These are phyloP conservation scores for Trachemys scripta DNA, from an alignment of 2,113 vertebrate genomes.

Conservation along the genomic window DNA sequence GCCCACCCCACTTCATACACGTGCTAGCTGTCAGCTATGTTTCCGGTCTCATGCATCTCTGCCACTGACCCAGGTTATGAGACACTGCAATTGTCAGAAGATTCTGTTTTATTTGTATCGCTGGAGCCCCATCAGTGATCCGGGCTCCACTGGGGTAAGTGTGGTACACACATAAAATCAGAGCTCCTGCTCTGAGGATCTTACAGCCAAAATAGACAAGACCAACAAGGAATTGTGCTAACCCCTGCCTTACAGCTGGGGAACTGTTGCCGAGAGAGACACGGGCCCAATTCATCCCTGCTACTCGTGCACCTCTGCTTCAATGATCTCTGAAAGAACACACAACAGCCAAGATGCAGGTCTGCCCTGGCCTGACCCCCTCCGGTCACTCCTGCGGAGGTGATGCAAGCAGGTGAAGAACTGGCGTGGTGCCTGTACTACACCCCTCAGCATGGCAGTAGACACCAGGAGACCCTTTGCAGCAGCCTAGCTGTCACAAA, in stretches of 20 bases:
- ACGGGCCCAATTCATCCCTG: background rate
- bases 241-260: too few species aligned
- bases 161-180: background rate
- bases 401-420: background rate
- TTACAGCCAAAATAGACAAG: background rate
- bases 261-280: background rate
- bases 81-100: background rate
- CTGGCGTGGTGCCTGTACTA: background rate
- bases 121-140: background rate
- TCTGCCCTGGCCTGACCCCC: background rate
- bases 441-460: background rate
- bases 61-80: background rate
- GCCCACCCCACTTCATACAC: background rate
- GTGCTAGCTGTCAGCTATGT: too few species aligned
- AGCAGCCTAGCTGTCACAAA: background rate
- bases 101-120: background rate
- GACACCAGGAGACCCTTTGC: background rate
- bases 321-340: background rate
- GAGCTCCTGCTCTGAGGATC: background rate
- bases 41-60: background rate
- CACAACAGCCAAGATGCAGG: too few species aligned
- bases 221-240: background rate
- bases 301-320: background rate
- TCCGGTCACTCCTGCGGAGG: background rate
- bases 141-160: background rate